These are phyloP conservation scores for Menidia beryllina DNA, from an alignment of 2,113 vertebrate genomes.

Conservation along the genomic window DNA sequence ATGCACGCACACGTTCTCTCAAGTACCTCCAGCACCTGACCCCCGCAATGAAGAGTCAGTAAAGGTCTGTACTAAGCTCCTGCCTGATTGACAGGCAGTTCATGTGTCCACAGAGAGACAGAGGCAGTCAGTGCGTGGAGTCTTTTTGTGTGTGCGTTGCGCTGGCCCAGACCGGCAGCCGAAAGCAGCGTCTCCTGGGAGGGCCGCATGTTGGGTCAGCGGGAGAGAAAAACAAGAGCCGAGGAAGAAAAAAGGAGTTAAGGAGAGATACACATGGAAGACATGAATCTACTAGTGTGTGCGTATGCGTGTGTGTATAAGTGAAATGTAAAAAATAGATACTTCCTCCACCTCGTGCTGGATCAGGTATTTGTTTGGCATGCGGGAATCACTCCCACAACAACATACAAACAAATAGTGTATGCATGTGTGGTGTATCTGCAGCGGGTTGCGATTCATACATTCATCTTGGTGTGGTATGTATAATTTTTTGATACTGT, in stretches of 20 bases:
- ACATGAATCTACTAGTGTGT: slow-evolving; percentile 27
- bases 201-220: slow-evolving; percentile 62
- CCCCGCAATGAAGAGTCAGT: slow-evolving; percentile 41
- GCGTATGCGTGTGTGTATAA: slow-evolving; percentile 11
- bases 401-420: slow-evolving; percentile 30
- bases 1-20: slow-evolving; percentile 35
- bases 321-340: slow-evolving; percentile 66
- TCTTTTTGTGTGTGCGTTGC: slow-evolving; percentile 21
- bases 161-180: slow-evolving; percentile 55
- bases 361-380: slow-evolving; percentile 58
- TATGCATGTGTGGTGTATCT: slow-evolving; percentile 31
- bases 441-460: slow-evolving; percentile 47
- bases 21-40: slow-evolving; percentile 49
- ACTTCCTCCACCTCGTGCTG: slow-evolving; percentile 54
- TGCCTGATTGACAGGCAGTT: slow-evolving; percentile 71
- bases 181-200: slow-evolving; percentile 68
- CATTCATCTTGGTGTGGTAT: slow-evolving; percentile 12
- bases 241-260: slow-evolving; percentile 44
- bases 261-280: slow-evolving; percentile 48
- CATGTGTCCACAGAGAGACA: slow-evolving; percentile 54
- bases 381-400: slow-evolving; percentile 42
- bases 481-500: slow-evolving; percentile 52
- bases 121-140: slow-evolving; percentile 14
- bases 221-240: slow-evolving; percentile 67
- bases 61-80: slow-evolving; percentile 56